Percentiles rank a stretch among this genome's conserved stretches.
phyloP scores from a whole-genome alignment of 2,113 vertebrate species.

The Caracal caracal region DNA sequence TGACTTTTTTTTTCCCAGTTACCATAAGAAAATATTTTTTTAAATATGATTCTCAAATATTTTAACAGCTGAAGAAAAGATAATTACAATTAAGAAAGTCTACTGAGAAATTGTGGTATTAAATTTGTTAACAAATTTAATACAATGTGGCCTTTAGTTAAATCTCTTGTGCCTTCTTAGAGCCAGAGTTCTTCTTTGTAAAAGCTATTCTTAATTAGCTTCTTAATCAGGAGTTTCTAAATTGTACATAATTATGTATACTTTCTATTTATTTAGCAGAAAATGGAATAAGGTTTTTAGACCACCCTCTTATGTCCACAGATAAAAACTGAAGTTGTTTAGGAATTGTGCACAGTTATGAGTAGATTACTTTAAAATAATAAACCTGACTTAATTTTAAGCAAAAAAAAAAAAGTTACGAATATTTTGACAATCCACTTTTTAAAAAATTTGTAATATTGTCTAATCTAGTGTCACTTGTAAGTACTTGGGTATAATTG shows the following conservation, averaged over 20 bases:
- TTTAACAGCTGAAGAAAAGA: constrained; percentile 58
- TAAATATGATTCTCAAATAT: constrained; percentile 57
- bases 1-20: background rate
- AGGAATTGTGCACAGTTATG: constrained; percentile 14
- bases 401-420: background rate
- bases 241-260: constrained; percentile 35
- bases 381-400: constrained; percentile 53
- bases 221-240: constrained; percentile 65
- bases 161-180: constrained; percentile 63
- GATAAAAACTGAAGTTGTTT: constrained; percentile 10
- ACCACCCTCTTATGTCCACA: background rate
- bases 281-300: constrained; percentile 37
- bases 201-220: constrained; percentile 74
- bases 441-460: constrained; percentile 39
- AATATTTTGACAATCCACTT: constrained; percentile 47
- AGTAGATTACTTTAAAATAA: constrained; percentile 58
- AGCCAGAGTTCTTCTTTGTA: constrained; percentile 47
- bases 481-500: constrained; percentile 52
- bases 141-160: constrained; percentile 56
- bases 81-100: constrained; percentile 66
- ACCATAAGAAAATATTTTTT: constrained; percentile 35
- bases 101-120: constrained; percentile 56
- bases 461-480: constrained; percentile 68
- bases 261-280: constrained; percentile 65
- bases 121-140: constrained; percentile 3